Evolutionary conservation across 1,140 invertebrate genomes (phyloP).

Genomic region (Macrotrachela quadricornifera): DNA sequence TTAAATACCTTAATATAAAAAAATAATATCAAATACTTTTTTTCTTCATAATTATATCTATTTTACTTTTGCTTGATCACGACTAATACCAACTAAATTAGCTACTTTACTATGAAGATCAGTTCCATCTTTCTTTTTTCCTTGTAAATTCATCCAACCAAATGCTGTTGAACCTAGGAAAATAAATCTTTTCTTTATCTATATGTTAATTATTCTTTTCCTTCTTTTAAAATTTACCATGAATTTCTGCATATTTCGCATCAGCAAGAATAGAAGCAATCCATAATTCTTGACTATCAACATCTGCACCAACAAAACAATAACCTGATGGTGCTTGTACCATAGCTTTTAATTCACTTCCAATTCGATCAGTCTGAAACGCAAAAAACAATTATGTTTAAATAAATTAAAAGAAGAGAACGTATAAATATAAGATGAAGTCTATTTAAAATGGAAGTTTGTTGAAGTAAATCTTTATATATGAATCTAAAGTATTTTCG

Average conservation of each 20-base stretch:
- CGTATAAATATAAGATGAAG: too few relatives aligned
- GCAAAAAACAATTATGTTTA: too few relatives aligned
- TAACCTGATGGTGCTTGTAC: conserved; percentile 71
- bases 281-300: conserved; percentile 97
- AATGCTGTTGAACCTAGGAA: conserved; percentile 63
- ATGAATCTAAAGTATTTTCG: too few relatives aligned
- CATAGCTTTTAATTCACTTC: conserved; percentile 80
- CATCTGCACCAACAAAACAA: conserved; percentile 85
- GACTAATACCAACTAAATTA: conserved; percentile 57
- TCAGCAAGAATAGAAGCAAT: conserved; percentile 85
- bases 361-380: conserved; percentile 50
- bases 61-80: conserved; percentile 93
- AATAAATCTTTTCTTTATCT: background rate
- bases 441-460: too few relatives aligned
- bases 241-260: conserved; percentile 42
- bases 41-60: background rate
- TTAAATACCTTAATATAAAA: conserved; percentile 71
- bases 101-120: conserved; percentile 93
- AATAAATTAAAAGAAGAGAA: too few relatives aligned
- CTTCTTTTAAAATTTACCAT: conserved; percentile 20
- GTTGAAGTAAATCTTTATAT: too few relatives aligned
- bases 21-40: conserved; percentile 10
- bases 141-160: conserved; percentile 72
- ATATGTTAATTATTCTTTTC: conserved; percentile 1
- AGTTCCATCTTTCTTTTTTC: conserved; percentile 64